Conservation (phyloP, 2,113 vertebrate species). For the Struthidea cinerea region DNA sequence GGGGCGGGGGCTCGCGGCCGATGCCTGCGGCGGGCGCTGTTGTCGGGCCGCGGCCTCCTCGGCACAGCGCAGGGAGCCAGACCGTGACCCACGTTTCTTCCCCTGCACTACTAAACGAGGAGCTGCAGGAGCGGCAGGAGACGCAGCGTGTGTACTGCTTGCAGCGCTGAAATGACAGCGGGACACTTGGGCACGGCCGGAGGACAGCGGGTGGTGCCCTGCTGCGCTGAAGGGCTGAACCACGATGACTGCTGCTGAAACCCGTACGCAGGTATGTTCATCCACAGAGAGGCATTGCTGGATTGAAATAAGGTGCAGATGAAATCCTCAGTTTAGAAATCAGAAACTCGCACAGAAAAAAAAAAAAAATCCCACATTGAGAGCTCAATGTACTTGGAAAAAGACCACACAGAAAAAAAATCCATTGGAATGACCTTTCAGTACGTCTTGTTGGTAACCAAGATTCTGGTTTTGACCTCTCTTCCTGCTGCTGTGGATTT, state of each 20-base stretch:
- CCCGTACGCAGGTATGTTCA: background rate
- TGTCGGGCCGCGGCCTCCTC: accelerated
- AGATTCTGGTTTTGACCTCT: background rate
- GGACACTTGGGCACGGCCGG: accelerated
- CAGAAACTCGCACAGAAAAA: background rate
- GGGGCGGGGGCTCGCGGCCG: too few relatives aligned
- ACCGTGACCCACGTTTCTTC: accelerated
- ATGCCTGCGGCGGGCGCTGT: background rate
- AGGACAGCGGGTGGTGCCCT: too few relatives aligned
- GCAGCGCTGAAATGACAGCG: background rate
- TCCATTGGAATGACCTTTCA: background rate
- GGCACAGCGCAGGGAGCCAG: accelerated
- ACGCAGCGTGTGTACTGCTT: accelerated
- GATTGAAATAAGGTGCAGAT: background rate
- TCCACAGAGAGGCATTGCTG: accelerated
- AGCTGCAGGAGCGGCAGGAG: background rate
- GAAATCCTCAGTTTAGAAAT: background rate
- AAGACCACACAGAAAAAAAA: background rate
- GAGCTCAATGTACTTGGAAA: background rate
- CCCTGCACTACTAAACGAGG: accelerated
- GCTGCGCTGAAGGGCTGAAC: accelerated
- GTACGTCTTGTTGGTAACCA: accelerated
- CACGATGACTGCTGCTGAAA: accelerated
- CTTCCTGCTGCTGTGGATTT: background rate
- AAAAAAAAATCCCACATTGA: accelerated